A percentile compares a stretch with the other conserved stretches of the same genome.
Evolutionary conservation across 2,888 invertebrate species (phyloP).

Genomic region (Labia minor): DNA sequence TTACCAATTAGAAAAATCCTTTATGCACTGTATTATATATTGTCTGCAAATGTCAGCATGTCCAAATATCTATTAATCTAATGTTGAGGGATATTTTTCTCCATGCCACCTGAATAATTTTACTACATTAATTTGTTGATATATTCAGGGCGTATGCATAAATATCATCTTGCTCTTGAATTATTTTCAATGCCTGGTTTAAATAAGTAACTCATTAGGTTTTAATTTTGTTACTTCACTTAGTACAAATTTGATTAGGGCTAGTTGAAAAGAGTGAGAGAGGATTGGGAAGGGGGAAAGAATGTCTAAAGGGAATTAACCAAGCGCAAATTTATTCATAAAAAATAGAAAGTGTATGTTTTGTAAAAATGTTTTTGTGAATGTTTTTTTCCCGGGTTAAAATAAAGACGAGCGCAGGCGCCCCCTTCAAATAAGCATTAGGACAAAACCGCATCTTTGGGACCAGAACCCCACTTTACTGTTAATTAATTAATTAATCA

Average conservation of each 20-base stretch:
- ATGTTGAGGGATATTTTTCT: not conserved
- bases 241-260: constrained; percentile 13
- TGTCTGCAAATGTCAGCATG: not conserved
- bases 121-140: not conserved
- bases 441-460: not conserved
- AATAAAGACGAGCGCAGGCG: not conserved
- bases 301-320: not conserved
- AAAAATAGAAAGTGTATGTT: not conserved
- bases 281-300: not conserved
- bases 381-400: not conserved
- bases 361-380: constrained; percentile 3
- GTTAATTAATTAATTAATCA: constrained; percentile 5
- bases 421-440: not conserved
- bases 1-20: constrained; percentile 8
- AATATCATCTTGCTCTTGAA: not conserved
- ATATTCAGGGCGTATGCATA: constrained; percentile 13
- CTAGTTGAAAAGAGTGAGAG: not conserved
- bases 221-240: constrained; percentile 7
- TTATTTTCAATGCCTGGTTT: not conserved
- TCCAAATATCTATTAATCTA: constrained; percentile 1
- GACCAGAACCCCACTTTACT: not conserved
- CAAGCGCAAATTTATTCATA: not conserved
- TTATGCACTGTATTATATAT: not conserved
- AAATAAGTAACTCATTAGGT: constrained; percentile 13
- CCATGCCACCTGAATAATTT: not conserved